Conservation (phyloP, 1,140 invertebrate species). For the Calycopis cecrops region DNA sequence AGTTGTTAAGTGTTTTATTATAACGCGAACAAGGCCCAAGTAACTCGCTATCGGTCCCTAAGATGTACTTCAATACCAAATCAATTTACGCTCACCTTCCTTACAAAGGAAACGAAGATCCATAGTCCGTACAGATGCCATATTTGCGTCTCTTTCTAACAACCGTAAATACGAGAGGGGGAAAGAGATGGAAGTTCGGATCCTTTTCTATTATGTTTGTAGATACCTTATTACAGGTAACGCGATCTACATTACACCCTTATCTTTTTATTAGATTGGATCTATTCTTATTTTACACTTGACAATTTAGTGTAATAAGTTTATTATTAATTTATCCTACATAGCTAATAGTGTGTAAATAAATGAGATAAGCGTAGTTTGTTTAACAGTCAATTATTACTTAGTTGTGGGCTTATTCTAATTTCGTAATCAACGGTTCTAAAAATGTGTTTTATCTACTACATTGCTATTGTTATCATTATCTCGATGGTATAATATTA, state of each 20-base stretch:
- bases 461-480: too few species aligned
- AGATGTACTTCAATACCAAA: conserved; percentile 27
- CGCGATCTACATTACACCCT: conserved; percentile 1
- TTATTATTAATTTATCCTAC: too few species aligned
- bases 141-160: conserved; percentile 1
- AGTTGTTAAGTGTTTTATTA: too few species aligned
- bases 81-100: conserved; percentile 49
- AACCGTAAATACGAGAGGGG: not conserved
- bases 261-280: not conserved
- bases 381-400: too few species aligned
- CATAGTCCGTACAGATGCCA: conserved; percentile 9
- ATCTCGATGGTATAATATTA: too few species aligned
- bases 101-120: conserved; percentile 35
- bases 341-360: too few species aligned
- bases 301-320: not conserved
- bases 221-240: conserved; percentile 5
- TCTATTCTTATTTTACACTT: not conserved
- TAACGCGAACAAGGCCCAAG: not conserved
- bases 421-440: too few species aligned
- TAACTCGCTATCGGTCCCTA: conserved; percentile 7
- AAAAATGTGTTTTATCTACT: too few species aligned
- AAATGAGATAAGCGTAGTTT: too few species aligned
- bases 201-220: not conserved
- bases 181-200: conserved; percentile 2
- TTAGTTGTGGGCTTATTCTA: too few species aligned